These are phyloP conservation scores for Oncorhynchus tshawytscha DNA, from an alignment of 2,113 vertebrate genomes.

Conservation along the genomic window DNA sequence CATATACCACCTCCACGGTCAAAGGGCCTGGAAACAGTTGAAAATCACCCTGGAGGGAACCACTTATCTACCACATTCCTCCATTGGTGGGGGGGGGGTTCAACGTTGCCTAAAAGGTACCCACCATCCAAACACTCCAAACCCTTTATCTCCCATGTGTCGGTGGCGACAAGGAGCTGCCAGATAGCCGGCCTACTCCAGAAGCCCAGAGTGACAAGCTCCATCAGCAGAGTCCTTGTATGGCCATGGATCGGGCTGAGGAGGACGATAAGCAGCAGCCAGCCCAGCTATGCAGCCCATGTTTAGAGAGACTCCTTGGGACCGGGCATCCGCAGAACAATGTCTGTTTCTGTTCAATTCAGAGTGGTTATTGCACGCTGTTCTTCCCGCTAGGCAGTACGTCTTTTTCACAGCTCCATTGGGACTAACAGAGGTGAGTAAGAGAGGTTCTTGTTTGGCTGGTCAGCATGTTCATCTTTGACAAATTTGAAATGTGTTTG, in stretches of 20 bases:
- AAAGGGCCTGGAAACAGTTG: constrained; percentile 16
- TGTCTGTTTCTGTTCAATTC: constrained; percentile 85
- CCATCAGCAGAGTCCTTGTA: constrained; percentile 90
- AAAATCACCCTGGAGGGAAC: constrained; percentile 22
- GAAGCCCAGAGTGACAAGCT: constrained; percentile 79
- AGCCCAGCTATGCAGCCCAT: constrained; percentile 84
- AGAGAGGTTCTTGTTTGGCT: neutral
- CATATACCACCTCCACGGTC: neutral
- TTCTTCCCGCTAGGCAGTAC: constrained; percentile 64
- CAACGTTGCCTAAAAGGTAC: neutral
- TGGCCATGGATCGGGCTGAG: constrained; percentile 85
- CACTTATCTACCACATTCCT: constrained; percentile 48
- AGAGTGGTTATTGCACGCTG: constrained; percentile 70
- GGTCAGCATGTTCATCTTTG: too few relatives aligned
- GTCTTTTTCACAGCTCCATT: constrained; percentile 55
- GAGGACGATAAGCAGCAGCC: constrained; percentile 84
- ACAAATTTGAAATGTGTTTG: too few relatives aligned
- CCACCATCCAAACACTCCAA: neutral
- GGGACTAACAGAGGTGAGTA: constrained; percentile 76
- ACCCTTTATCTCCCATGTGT: constrained; percentile 78
- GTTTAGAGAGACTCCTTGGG: constrained; percentile 86
- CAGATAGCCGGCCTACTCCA: constrained; percentile 81
- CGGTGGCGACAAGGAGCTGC: constrained; percentile 78
- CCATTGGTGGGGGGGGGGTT: neutral
- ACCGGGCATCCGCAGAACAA: constrained; percentile 73